Percentiles rank a stretch among this genome's conserved stretches.
Conservation (phyloP, 2,888 invertebrate genomes). For the Troglohyphantes excavatus region DNA sequence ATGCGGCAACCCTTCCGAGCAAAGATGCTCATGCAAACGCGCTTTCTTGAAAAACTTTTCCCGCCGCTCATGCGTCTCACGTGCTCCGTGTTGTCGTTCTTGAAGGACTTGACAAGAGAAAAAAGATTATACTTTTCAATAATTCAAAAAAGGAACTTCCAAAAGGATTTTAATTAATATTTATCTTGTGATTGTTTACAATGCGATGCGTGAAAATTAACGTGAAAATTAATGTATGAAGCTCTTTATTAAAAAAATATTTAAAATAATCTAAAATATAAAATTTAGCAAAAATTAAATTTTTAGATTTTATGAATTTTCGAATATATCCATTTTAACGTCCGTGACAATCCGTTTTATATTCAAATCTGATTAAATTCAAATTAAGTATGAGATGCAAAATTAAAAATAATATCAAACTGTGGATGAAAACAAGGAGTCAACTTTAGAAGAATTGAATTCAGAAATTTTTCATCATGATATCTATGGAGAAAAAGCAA, state of each 20-base stretch:
- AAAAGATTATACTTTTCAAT: not conserved
- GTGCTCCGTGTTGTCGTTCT: conserved; percentile 14
- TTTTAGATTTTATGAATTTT: no score
- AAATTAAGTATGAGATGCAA: not conserved
- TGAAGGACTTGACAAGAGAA: not conserved
- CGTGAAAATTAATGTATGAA: no score
- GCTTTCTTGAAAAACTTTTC: conserved; percentile 57
- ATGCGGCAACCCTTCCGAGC: conserved; percentile 52
- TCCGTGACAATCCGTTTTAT: no score
- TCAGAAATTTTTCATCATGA: not conserved
- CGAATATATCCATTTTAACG: no score
- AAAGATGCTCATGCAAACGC: conserved; percentile 20
- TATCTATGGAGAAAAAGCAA: not conserved
- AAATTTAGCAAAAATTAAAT: no score
- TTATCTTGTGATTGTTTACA: no score
- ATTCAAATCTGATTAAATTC: not conserved
- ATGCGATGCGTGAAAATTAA: no score
- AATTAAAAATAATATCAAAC: not conserved
- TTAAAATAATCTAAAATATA: no score
- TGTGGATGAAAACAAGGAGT: not conserved
- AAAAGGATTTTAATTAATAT: no score
- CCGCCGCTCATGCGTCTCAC: conserved; percentile 2
- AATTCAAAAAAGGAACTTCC: no score
- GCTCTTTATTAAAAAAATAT: no score
- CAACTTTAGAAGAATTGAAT: not conserved